Percentiles rank a stretch among this genome's conserved stretches.
Conservation (phyloP, 2,113 vertebrate genomes). For the Vombatus ursinus region DNA sequence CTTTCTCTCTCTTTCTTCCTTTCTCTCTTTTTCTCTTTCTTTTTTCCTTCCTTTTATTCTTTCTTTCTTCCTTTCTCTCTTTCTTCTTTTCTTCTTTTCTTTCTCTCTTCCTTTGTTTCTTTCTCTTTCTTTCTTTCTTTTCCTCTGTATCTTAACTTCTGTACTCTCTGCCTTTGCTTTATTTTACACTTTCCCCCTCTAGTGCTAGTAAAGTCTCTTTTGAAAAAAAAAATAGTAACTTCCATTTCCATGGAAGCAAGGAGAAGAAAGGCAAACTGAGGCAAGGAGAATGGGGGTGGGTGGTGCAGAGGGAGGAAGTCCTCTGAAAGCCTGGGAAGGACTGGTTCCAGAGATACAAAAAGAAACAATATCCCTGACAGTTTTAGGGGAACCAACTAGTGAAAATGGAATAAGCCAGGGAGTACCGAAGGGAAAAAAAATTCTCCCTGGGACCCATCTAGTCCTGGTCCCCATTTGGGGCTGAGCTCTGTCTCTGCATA, state of each 20-base stretch:
- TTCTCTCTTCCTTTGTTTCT: too few species aligned
- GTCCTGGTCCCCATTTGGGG: not conserved
- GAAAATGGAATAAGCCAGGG: not conserved
- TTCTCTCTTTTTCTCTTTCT: not conserved
- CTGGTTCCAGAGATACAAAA: not conserved
- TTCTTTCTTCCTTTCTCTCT: too few species aligned
- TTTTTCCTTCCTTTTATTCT: too few species aligned
- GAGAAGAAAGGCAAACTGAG: not conserved
- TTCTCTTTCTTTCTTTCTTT: not conserved
- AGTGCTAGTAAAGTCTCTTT: not conserved
- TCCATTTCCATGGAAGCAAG: not conserved
- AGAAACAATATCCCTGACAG: not conserved
- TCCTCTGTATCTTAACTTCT: not conserved
- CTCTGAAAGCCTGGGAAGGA: not conserved
- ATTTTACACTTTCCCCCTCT: not conserved
- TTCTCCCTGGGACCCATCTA: not conserved
- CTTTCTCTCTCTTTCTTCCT: too few species aligned
- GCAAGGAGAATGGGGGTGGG: not conserved
- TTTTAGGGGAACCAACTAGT: not conserved
- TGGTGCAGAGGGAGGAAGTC: not conserved
- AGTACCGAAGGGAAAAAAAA: not conserved
- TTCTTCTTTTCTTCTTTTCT: too few species aligned
- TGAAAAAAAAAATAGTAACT: not conserved
- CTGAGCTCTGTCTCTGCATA: not conserved
- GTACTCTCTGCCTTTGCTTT: not conserved